Evolutionary conservation across 2,113 vertebrate species (phyloP).

Genomic region (Danio rerio): GRCz12tu NC_133180.1:24992501-24993000

Average conservation of each 20-base stretch:
- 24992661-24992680: not conserved
- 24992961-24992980: conserved; percentile 66
- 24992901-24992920: conserved; percentile 71
- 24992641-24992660: too few species aligned
- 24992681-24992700: not conserved
- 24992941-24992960: conserved; percentile 63
- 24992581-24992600: too few species aligned
- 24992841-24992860: conserved; percentile 40
- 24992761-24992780: not conserved
- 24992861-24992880: conserved; percentile 55
- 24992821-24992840: conserved; percentile 30
- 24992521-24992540: too few species aligned
- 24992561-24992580: too few species aligned
- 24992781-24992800: not conserved
- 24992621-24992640: too few species aligned
- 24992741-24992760: not conserved
- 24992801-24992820: not conserved
- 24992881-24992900: conserved; percentile 53
- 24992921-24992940: conserved; percentile 60
- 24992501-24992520: too few species aligned
- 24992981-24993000: conserved; percentile 65
- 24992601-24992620: too few species aligned
- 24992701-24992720: not conserved
- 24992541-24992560: too few species aligned
- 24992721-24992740: not conserved